Conservation (phyloP, 1,140 invertebrate species). For the Acromyrmex charruanus region DNA sequence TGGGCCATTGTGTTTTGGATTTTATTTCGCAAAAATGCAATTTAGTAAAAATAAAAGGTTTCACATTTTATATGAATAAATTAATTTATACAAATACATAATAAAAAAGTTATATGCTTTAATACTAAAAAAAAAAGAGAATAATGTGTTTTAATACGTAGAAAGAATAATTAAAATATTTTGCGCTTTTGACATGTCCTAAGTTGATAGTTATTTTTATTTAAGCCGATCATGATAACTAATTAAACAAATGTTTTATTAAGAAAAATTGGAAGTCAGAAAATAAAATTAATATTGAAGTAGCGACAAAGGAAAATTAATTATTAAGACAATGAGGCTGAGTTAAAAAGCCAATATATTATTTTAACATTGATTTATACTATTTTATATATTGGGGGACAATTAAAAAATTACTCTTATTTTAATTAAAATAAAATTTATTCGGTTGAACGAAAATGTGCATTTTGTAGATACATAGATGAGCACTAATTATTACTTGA, state of each 20-base stretch:
- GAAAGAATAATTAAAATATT: conserved; percentile 1
- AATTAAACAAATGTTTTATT: conserved; percentile 9
- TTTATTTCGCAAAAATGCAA: neutral
- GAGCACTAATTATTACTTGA: neutral
- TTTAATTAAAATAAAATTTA: neutral
- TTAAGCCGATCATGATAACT: neutral
- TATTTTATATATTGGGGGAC: neutral
- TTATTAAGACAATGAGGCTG: neutral
- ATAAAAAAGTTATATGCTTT: neutral
- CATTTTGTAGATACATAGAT: neutral
- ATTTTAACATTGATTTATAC: neutral
- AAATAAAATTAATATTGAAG: neutral
- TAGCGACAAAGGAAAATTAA: neutral
- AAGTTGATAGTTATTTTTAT: neutral
- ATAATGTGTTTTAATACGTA: neutral
- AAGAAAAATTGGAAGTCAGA: neutral
- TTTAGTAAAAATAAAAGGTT: neutral
- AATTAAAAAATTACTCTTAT: neutral
- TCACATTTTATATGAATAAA: too few relatives aligned
- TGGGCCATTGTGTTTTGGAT: neutral
- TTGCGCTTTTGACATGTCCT: neutral
- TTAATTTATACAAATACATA: conserved; percentile 7
- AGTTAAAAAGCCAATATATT: neutral
- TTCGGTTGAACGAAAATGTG: neutral
- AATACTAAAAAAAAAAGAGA: neutral